Evolutionary conservation across 1,140 invertebrate genomes (phyloP).

Genomic region (Sarcophaga peregrina): DNA sequence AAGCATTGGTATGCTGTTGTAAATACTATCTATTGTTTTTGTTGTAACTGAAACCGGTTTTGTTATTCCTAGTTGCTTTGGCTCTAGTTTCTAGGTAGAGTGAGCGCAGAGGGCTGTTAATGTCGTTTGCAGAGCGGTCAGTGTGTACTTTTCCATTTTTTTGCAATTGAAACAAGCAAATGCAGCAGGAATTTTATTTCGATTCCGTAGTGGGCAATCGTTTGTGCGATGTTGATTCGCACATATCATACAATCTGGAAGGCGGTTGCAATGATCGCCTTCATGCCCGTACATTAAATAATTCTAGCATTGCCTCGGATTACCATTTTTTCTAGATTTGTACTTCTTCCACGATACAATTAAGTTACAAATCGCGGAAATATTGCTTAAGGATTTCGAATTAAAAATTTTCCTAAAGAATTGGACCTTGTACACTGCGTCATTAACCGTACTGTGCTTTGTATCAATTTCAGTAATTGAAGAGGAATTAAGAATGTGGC

Average conservation of each 20-base stretch:
- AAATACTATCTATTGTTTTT: too few relatives aligned
- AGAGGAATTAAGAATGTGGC: background rate
- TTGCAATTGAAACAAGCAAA: too few relatives aligned
- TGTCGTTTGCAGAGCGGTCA: too few relatives aligned
- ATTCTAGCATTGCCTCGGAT: background rate
- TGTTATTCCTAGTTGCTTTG: too few relatives aligned
- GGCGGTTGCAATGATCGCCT: background rate
- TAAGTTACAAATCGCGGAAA: background rate
- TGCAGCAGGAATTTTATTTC: background rate
- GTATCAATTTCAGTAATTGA: constrained; percentile 7
- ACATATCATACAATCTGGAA: background rate
- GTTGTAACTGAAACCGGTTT: too few relatives aligned
- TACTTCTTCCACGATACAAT: background rate
- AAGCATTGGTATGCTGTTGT: too few relatives aligned
- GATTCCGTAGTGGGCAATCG: background rate
- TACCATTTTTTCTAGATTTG: background rate
- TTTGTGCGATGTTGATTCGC: background rate
- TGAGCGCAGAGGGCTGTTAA: too few relatives aligned
- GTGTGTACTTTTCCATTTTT: too few relatives aligned
- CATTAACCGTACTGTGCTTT: background rate
- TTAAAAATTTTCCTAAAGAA: background rate
- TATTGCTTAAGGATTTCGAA: background rate
- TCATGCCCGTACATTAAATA: background rate
- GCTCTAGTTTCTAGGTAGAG: too few relatives aligned
- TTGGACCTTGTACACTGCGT: background rate